Base-by-base conservation (phyloP, 53 echinoderm and acorn worm genomes). In the Crossaster papposus region DNA sequence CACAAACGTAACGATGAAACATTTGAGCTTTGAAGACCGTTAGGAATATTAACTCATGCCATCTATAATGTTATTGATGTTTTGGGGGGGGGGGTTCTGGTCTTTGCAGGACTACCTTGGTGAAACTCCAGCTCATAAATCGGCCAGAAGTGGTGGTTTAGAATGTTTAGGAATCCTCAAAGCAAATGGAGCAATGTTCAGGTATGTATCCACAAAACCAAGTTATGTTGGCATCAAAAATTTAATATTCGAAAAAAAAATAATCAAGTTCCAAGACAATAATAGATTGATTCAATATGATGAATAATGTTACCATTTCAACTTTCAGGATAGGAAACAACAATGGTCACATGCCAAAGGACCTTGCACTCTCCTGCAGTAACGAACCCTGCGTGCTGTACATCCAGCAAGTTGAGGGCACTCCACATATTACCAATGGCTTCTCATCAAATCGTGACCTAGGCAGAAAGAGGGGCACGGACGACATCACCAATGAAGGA, bases 61-160 rank as follows among this genome's bases (percentile, higher is more conserved):
- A 34, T 71, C 51, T 32, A 54, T 30, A n/a, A n/a, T 65, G 31
- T 32, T 28, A 31, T 23, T 36, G 62, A 23, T 72, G 78, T 15
- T 88, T 86, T 65, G n/a, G n/a, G n/a, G n/a, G n/a, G n/a, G n/a
- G n/a, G n/a, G n/a, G n/a, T n/a, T n/a, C n/a, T 53, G 78, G 35
- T 31, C 36, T 50, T 90, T 68, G 15, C 62, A 96, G 96, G 96
- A 96, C 55, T 89, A 96, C 55, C 88, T 96, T 74, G 96, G 96
- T 20, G 96, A 96, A 81, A 92, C 96, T 24, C 91, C 96, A 77
- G 77, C 89, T 9, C 96, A 96, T 71, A 96, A 96, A 63, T 94
- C 96, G n/a, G 94, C 94, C 38, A 90, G 96, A 75, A 91, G 94
- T 80, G 96, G 96, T 23, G 94, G 94, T 31, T 30, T 96, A 12